Evolutionary conservation across 2,888 invertebrate species (phyloP).

Genomic region (Xylocampa areola): DNA sequence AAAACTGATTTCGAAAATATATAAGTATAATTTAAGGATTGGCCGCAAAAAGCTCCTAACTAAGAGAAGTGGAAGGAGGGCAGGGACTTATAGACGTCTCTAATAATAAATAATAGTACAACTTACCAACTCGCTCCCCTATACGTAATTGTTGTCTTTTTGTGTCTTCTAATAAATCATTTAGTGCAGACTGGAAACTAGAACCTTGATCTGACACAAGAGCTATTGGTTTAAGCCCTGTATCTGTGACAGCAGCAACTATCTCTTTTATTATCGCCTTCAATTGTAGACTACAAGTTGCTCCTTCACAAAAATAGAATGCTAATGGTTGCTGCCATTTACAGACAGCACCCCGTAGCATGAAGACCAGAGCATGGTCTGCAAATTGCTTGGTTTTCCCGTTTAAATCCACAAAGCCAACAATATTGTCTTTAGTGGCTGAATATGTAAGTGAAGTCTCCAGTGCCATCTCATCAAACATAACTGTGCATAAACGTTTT

Average conservation of each 20-base stretch:
- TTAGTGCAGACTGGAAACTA: slow-evolving; percentile 9
- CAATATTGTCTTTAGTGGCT: slow-evolving; percentile 5
- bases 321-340: slow-evolving; percentile 21
- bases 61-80: no score
- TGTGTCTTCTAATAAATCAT: slow-evolving; percentile 4
- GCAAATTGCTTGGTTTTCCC: slow-evolving; percentile 10
- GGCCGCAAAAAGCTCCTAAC: no score
- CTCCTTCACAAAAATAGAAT: slow-evolving; percentile 20
- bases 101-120: no score
- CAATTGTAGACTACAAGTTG: slow-evolving; percentile 1
- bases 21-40: no score
- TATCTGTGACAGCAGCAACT: slow-evolving; percentile 4
- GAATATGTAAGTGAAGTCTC: slow-evolving; percentile 1
- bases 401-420: slow-evolving; percentile 15
- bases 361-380: slow-evolving; percentile 25
- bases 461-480: slow-evolving; percentile 5
- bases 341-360: slow-evolving; percentile 16
- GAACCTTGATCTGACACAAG: slow-evolving; percentile 15
- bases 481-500: not conserved
- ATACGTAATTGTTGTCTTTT: slow-evolving; percentile 3
- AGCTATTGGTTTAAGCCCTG: slow-evolving; percentile 5
- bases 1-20: not conserved
- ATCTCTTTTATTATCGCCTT: slow-evolving; percentile 1
- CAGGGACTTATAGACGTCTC: no score
- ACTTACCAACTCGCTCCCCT: slow-evolving; percentile 3